Conservation (phyloP, 2,113 vertebrate genomes). For the Serinus canaria region DNA sequence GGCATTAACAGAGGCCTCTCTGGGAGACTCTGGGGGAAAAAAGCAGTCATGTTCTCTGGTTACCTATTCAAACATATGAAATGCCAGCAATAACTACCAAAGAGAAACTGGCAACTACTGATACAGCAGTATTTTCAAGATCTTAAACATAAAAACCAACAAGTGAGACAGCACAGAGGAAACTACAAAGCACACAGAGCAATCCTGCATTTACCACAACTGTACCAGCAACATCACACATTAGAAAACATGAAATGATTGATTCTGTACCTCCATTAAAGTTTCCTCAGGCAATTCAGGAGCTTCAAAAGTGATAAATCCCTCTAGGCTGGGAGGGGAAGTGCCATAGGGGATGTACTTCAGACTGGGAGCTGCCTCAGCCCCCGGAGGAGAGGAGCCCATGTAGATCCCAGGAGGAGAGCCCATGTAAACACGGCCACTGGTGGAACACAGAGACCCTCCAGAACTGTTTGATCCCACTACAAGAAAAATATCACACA, state of each 20-base stretch:
- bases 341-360: constrained; percentile 91
- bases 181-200: neutral
- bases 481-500: constrained; percentile 61
- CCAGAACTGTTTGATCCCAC: constrained; percentile 93
- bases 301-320: constrained; percentile 95
- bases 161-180: neutral
- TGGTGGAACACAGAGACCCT: constrained; percentile 90
- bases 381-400: constrained; percentile 79
- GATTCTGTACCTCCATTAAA: constrained; percentile 90
- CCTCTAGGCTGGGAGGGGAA: constrained; percentile 93
- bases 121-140: neutral
- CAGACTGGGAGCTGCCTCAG: constrained; percentile 84
- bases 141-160: neutral
- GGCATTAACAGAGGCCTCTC: neutral
- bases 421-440: constrained; percentile 85
- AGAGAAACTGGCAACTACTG: neutral
- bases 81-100: neutral
- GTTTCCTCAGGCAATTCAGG: constrained; percentile 96
- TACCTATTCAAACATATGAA: neutral
- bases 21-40: neutral
- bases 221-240: neutral
- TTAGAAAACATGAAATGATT: neutral
- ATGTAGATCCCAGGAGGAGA: constrained; percentile 87
- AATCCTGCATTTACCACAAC: neutral
- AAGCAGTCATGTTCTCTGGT: neutral